Percentiles rank a stretch among this genome's conserved stretches.
phyloP scores from a whole-genome alignment of 2,113 vertebrate species.

The Anguilla japonica region DNA sequence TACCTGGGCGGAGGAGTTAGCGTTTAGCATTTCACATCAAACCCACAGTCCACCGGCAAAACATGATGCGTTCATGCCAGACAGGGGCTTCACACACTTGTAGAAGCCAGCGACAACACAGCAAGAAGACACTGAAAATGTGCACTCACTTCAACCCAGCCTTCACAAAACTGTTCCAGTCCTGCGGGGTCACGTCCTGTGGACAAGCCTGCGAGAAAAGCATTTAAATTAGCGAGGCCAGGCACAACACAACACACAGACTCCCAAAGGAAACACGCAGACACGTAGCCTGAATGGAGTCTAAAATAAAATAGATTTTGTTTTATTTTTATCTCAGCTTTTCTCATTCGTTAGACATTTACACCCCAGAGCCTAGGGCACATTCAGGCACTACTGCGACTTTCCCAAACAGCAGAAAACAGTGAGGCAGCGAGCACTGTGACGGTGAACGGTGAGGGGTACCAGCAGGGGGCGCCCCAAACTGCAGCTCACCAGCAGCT shows the following conservation, averaged over 20 bases:
- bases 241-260: background rate
- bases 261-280: background rate
- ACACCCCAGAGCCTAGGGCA: background rate
- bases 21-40: background rate
- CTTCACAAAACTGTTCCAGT: slow-evolving; percentile 87
- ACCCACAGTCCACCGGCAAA: background rate
- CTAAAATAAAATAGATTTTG: background rate
- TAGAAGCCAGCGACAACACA: background rate
- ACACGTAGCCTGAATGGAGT: background rate
- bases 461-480: background rate
- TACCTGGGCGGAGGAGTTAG: slow-evolving; percentile 62
- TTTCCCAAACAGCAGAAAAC: background rate
- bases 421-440: background rate
- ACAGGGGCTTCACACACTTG: background rate
- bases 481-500: slow-evolving; percentile 65
- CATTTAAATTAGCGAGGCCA: background rate
- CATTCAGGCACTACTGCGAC: background rate
- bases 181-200: slow-evolving; percentile 68
- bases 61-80: background rate
- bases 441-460: background rate
- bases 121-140: background rate
- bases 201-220: slow-evolving; percentile 60
- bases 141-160: slow-evolving; percentile 77
- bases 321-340: background rate
- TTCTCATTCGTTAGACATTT: background rate